Evolutionary conservation across 2,113 vertebrate genomes (phyloP), one percentile per base, ranked within the genome.

Genomic region (Pterophyllum scalare): DNA sequence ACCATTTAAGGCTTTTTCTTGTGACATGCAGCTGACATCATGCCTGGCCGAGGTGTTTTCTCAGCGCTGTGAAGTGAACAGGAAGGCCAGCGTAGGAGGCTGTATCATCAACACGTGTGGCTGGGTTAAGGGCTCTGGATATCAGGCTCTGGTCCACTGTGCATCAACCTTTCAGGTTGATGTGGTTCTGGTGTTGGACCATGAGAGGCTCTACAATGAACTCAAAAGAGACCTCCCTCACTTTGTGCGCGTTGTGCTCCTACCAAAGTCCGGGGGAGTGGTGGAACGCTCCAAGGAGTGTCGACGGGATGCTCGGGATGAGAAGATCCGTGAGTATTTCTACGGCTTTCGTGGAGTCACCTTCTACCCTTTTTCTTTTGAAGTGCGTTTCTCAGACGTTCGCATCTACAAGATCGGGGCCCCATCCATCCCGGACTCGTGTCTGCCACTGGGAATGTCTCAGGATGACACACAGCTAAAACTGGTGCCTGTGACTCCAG

Each of bases 401-500:
- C 97, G 98, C 85, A 99, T 99, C 92, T 99, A 99, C 92, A 99
- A 99, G 92, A 98, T 99, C 9, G 98, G 98, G 0, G 98, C 98
- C 0, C 98, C 98, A 7, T 98, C 98, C 74, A 99, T 99, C 82
- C 98, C 98, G 0, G 98, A 99, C 94, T 99, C 98, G 0, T 99
- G 98, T 88, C 94, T 99, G 82, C 98, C 98, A 0, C 94, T 99
- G 87, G 98, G 98, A 22, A 99, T 99, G 98, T 99, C 98, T 0
- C 98, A 99, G 93, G 98, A 99, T 58, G 98, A 99, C 93, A 99
- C 98, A 26, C 98, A 99, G 91, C 96, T 99, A 26, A 99, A 99
- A 90, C 95, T 99, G 81, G 98, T 99, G 7, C 98, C 98, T 0
- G 98, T 99, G 65, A 98, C 97, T 0, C 98, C 98, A 0, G 98